Evolutionary conservation across 2,113 vertebrate species (phyloP).

Genomic region (Oxygymnocypris stewartii): DNA sequence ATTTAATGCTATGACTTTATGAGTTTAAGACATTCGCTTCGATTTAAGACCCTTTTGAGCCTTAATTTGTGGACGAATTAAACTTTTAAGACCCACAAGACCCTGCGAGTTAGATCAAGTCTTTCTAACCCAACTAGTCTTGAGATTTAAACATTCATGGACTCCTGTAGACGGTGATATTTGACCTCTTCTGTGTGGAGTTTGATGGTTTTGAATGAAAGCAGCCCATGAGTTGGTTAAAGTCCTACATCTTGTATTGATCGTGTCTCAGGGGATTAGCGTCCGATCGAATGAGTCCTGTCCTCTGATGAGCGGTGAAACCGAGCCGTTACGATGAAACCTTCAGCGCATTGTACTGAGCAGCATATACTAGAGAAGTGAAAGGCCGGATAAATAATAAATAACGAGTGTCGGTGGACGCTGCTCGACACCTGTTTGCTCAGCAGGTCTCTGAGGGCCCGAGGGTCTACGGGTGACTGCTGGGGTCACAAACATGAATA

Average conservation of each 20-base stretch:
- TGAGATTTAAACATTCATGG: background rate
- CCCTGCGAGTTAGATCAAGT: background rate
- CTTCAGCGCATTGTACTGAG: constrained; percentile 30
- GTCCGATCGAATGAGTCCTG: constrained; percentile 13
- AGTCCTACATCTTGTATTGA: constrained; percentile 11
- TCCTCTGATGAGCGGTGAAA: background rate
- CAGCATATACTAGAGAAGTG: constrained; percentile 35
- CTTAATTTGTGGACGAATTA: background rate
- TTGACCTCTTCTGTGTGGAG: background rate
- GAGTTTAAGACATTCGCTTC: background rate
- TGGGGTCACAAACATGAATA: constrained; percentile 35
- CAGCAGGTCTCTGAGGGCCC: constrained; percentile 1
- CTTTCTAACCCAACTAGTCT: background rate
- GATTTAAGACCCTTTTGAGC: background rate
- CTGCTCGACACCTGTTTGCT: constrained; percentile 46
- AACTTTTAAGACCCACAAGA: background rate
- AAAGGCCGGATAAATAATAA: constrained; percentile 52
- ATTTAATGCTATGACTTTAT: background rate
- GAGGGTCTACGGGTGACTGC: constrained; percentile 11
- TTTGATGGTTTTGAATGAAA: background rate
- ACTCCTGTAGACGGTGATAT: background rate
- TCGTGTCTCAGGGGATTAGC: constrained; percentile 19
- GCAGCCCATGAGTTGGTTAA: constrained; percentile 15
- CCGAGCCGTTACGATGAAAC: constrained; percentile 36
- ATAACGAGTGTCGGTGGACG: constrained; percentile 31